Evolutionary conservation across 2,797 vertebrate species (phyloP).

Genomic region (Podarcis lilfordi): DNA sequence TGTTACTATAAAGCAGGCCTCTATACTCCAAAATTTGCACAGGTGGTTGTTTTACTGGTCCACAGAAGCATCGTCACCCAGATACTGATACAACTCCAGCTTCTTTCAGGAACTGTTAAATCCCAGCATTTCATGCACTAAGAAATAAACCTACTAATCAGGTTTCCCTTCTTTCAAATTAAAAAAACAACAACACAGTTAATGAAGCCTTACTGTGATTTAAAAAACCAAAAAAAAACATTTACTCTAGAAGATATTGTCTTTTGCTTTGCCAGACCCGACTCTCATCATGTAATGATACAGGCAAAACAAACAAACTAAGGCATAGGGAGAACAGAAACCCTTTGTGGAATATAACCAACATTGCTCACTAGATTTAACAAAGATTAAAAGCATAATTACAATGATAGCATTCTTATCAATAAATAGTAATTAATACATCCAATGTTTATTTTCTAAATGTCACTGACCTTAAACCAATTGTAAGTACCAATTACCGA

Average conservation of each 20-base stretch:
- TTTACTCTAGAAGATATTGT: constrained; percentile 15
- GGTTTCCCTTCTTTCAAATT: constrained; percentile 11
- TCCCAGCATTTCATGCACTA: constrained; percentile 17
- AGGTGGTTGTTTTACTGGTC: constrained; percentile 21
- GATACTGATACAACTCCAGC: constrained; percentile 25
- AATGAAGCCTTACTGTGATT: not conserved
- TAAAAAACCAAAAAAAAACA: not conserved
- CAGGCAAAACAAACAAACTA: not conserved
- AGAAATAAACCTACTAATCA: constrained; percentile 3
- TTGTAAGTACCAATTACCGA: constrained; percentile 35
- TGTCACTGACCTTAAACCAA: constrained; percentile 50
- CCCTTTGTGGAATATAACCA: constrained; percentile 21
- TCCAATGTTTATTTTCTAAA: constrained; percentile 20
- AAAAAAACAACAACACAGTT: not conserved
- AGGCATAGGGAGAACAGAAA: not conserved
- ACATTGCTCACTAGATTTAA: constrained; percentile 20
- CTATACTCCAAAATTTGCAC: not conserved
- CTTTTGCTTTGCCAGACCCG: not conserved
- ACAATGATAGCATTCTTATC: constrained; percentile 34
- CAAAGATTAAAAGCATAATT: constrained; percentile 47
- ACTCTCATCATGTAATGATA: not conserved
- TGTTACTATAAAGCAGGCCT: constrained; percentile 15
- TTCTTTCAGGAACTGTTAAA: constrained; percentile 9
- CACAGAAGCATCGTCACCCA: constrained; percentile 7
- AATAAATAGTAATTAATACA: constrained; percentile 50